Evolutionary conservation across 2,113 vertebrate species (phyloP).

Genomic region (Heterocephalus glaber): DNA sequence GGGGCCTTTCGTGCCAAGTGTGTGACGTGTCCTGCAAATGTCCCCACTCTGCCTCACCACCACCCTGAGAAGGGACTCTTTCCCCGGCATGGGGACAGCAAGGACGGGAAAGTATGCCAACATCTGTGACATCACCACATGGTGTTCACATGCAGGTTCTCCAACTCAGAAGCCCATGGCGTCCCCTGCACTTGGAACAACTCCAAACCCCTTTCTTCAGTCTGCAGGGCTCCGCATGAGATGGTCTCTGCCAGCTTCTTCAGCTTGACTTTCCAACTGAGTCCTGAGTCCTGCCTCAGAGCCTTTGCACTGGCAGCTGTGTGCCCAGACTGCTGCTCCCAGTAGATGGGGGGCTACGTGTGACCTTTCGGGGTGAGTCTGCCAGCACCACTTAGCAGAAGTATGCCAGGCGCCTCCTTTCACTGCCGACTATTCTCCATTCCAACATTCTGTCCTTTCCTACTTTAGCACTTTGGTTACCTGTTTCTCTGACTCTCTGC

Average conservation of each 20-base stretch:
- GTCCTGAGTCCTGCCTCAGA: not conserved
- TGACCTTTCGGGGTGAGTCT: not conserved
- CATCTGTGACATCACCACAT: fast-evolving
- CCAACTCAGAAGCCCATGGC: not conserved
- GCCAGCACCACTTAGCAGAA: not conserved
- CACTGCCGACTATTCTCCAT: not conserved
- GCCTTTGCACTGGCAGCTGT: not conserved
- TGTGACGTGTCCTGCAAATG: no score
- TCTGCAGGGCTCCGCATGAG: not conserved
- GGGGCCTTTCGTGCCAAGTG: not conserved
- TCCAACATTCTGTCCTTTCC: not conserved
- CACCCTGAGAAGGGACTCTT: not conserved
- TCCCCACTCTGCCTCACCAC: not conserved
- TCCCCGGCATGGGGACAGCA: not conserved
- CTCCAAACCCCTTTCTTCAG: not conserved
- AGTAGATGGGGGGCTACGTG: not conserved
- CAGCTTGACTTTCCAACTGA: not conserved
- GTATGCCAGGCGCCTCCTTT: not conserved
- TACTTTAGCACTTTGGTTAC: no score
- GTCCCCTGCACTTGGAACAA: not conserved
- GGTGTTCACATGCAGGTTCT: not conserved
- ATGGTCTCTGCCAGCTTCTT: not conserved
- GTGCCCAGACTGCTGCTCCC: no score
- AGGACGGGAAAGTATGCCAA: not conserved
- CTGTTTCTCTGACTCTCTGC: not conserved